Base-by-base conservation (phyloP, 1,140 invertebrate genomes). In the Trinorchestia longiramus region DNA sequence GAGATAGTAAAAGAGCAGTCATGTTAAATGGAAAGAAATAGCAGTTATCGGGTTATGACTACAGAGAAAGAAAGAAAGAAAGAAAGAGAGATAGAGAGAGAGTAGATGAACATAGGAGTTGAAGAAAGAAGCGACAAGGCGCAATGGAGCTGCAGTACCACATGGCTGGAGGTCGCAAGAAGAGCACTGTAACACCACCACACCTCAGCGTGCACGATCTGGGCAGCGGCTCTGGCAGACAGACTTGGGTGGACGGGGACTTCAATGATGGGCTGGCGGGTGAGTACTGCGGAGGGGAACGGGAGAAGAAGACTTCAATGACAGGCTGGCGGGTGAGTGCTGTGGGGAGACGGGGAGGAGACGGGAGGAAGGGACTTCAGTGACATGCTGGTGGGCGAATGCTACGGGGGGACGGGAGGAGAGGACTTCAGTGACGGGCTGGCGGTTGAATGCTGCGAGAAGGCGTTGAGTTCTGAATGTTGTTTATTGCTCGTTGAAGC, bases 231-330 rank as follows among this genome's bases (percentile, higher is more conserved):
- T 47, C 44, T 44, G 40, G 4, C 43, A 8, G 92, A 4, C 92
- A 94, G 44, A 94, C 92, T 0, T 94, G 92, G 92, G 92, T 94
- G 6, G 92, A 94, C 44, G 92, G 92, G 8, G 92, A 94, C 92
- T 94, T 94, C 92, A 94, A 40, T 40, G 92, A 94, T 8, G 92
- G 92, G 44, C 40, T 94, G 92, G 41, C 92, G 44, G 92, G 92
- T 94, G 92, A 94, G 92, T 45, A 42, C 3, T 92, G 36, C 90
- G 43, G 43, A 43, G 88, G 42, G 41, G 41, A 41, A 41, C 41
- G 92, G 92, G 45, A 0, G 92, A 94, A 28, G 92, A 44, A 0
- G 92, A 94, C 92, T 94, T 94, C 92, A 94, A 40, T 40, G 92
- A 94, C 8, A 44, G 92, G 44, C 40, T 94, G 92, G 41, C 92